These are phyloP conservation scores for Sminthurides bifidus DNA, from an alignment of 1,140 invertebrate genomes.

Conservation along the genomic window DNA sequence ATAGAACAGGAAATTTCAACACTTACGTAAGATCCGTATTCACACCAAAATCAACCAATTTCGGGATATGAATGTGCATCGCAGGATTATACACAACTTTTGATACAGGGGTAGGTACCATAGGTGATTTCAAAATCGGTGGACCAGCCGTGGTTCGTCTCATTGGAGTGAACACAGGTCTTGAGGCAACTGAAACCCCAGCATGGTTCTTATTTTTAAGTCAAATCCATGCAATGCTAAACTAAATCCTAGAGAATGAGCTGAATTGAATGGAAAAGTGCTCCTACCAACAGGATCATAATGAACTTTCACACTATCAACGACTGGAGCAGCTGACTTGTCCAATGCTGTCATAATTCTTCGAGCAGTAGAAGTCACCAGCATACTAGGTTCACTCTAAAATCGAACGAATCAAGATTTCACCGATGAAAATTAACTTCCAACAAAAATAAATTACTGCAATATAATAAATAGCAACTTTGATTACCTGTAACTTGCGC, in stretches of 20 bases:
- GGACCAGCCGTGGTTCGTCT: conserved; percentile 11
- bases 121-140: conserved; percentile 7
- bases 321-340: conserved; percentile 5
- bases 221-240: background rate
- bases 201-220: background rate
- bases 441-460: background rate
- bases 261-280: background rate
- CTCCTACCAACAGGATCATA: conserved; percentile 9
- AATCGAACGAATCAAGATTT: background rate
- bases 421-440: background rate
- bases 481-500: conserved; percentile 4
- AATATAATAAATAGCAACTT: background rate
- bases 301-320: conserved; percentile 7
- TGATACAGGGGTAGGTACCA: background rate
- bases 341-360: conserved; percentile 12
- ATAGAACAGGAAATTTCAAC: background rate
- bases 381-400: background rate
- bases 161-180: conserved; percentile 6
- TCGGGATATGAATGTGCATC: background rate
- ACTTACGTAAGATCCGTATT: conserved; percentile 9
- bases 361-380: conserved; percentile 10
- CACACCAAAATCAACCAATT: conserved; percentile 11
- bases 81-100: conserved; percentile 7
- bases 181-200: background rate
- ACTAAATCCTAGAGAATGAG: background rate